Base-by-base conservation (phyloP, 2,797 vertebrate species). In the Syngnathus rostellatus region DNA sequence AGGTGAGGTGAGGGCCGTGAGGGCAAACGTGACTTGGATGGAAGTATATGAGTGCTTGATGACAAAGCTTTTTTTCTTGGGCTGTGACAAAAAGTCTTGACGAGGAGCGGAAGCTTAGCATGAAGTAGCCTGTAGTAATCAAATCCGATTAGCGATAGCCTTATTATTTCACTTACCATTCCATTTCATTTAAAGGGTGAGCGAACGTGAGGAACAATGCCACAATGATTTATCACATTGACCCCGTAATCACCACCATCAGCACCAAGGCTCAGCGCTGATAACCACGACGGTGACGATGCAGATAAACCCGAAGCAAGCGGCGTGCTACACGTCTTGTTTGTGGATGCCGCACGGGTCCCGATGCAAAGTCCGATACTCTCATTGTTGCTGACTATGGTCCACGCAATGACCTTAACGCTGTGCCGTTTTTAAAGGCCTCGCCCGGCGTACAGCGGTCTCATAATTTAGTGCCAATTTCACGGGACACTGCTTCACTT, bases 381-480 rank as follows among this genome's bases (percentile, higher is more conserved):
- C 9, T 1, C 62, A 70, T 70, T 10, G 53, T 58, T 43, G 81
- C 74, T 60, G 77, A 69, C 77, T 73, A 70, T 19, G 73, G 78
- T 83, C 84, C 83, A 69, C 72, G 53, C 64, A 41, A 53, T 64
- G 79, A 78, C 84, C 79, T 85, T 68, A 76, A 69, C 70, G 3
- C 59, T 40, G 17, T 67, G 72, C 74, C 8, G 8, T 81, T 83
- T 85, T 80, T 73, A 82, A 85, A 87, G 75, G 77, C 80, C 74
- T 80, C 68, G 57, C 74, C 73, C 81, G 65, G 73, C 74, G 85
- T 78, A 89, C 87, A 83, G 81, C 73, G 73, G 81, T 78, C 81
- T 85, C 84, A 83, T 91, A 94, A 94, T 93, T 92, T 88, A 92
- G 85, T 91, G 93, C 87, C 83, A 95, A 95, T 96, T 97, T 96